Base-by-base conservation (phyloP, 2,113 vertebrate genomes). In the Charadrius vociferus region DNA sequence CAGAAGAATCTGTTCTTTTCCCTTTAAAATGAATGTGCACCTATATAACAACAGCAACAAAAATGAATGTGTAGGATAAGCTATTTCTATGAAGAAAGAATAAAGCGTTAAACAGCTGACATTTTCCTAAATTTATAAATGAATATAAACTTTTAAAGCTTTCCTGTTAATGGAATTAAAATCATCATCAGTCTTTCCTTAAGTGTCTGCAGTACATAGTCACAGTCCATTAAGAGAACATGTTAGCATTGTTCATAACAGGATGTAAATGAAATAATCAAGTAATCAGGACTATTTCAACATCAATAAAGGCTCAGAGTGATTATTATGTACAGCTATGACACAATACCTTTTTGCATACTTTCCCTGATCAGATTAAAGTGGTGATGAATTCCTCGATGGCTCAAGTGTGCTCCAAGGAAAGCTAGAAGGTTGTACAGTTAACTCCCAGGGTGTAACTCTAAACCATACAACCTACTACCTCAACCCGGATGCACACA, bases 381-480 rank as follows among this genome's bases (percentile, higher is more conserved):
- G 92, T 97, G 97, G 87, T 98, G 98, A 97, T 97, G 98, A 97
- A 96, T 98, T 98, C 98, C 98, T 98, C 98, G 99, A 99, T 98
- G 99, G 99, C 98, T 99, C 99, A 98, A 99, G 99, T 99, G 99
- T 99, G 98, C 99, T 99, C 99, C 99, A 99, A 99, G 99, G 99
- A 99, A 99, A 99, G 99, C 99, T 99, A 99, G 99, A 99, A 99
- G 99, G 99, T 99, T 99, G 99, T 99, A 99, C 99, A 99, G 99
- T 99, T 99, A 99, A 99, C 99, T 99, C 99, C 99, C 99, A 99
- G 98, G 99, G 98, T 99, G 98, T 99, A 98, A 99, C 99, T 99
- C 99, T 99, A 99, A 99, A 99, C 99, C 99, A 99, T 99, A 99
- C 99, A 99, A 99, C 99, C 99, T 99, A 99, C 99, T 99, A 99